Base-by-base conservation (phyloP, 2,888 invertebrate genomes). In the Spisula subtruncata region DNA sequence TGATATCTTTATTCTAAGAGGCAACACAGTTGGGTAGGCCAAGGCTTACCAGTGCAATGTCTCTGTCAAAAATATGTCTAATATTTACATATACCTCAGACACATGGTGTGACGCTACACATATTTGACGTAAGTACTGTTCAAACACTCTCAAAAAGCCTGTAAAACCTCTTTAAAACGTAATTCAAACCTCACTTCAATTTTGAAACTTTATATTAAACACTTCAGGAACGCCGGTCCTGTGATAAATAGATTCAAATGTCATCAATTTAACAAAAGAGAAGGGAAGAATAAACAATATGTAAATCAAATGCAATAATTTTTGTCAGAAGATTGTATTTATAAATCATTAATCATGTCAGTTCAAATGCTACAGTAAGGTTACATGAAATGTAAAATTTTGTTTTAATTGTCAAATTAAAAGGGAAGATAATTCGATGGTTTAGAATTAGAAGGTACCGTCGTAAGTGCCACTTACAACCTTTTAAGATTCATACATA, bases 151-250 rank as follows among this genome's bases (percentile, higher is more conserved):
- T 60, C n/a, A 25, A 16, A 8, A 60, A n/a, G 14, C 20, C 20
- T 66, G n/a, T 66, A 66, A 66, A 25, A 25, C n/a, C 60, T 25
- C 60, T 25, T 51, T 51, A 51, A 8, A 51, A 51, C 16, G 51
- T 25, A 25, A 25, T 66, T 66, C 60, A 66, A 66, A 66, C 25
- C 8, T 66, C 25, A 25, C 60, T 66, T 25, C 2, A n/a, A 66
- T 25, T 25, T 66, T 66, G 12, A 66, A 66, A 66, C 60, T n/a
- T 25, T 25, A 66, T 66, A 66, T 66, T 66, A 66, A 66, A 66
- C 60, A 25, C 60, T 25, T n/a, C n/a, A 66, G 60, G 60, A 66
- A 66, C n/a, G 60, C 25, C 25, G 10, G 5, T 66, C 25, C n/a
- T 12, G 4, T 66, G 60, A 66, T 66, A 66, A 66, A 66, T 0